Evolutionary conservation across 1,140 invertebrate genomes (phyloP).

Genomic region (Heliconius nattereri): DNA sequence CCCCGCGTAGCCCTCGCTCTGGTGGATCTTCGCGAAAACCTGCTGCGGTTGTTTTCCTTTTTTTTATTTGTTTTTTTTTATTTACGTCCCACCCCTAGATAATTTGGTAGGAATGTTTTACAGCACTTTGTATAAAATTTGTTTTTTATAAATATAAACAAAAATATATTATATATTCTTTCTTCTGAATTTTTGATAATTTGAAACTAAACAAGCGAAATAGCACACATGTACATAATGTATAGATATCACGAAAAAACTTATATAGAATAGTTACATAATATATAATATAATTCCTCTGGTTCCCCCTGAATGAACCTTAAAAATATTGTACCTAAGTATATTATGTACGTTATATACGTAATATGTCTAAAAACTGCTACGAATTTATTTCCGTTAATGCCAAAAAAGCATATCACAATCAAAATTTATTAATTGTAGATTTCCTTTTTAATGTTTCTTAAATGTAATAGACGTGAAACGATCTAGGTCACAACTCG

Average conservation of each 20-base stretch:
- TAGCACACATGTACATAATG: not conserved
- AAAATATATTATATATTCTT: too few species aligned
- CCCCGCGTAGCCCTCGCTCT: constrained; percentile 49
- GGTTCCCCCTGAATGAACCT: too few species aligned
- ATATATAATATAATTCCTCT: too few species aligned
- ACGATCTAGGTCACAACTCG: not conserved
- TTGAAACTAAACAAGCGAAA: too few species aligned
- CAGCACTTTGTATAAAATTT: too few species aligned
- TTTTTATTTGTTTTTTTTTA: not conserved
- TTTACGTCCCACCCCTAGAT: not conserved
- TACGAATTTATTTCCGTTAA: not conserved
- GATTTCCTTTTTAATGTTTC: too few species aligned
- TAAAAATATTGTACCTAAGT: too few species aligned
- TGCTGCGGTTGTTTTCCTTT: not conserved
- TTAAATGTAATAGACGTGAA: not conserved
- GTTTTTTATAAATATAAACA: too few species aligned
- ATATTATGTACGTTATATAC: too few species aligned
- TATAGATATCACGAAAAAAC: too few species aligned
- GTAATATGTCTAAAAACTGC: not conserved
- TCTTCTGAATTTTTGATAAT: too few species aligned
- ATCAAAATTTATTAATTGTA: not conserved
- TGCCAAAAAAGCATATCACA: not conserved
- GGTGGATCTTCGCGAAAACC: constrained; percentile 12
- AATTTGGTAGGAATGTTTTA: not conserved
- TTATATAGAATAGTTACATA: too few species aligned